A percentile compares a stretch with the other conserved stretches of the same genome.
These are phyloP conservation scores for Trogon melanurus DNA, from an alignment of 2,113 vertebrate genomes.

Conservation along the genomic window DNA sequence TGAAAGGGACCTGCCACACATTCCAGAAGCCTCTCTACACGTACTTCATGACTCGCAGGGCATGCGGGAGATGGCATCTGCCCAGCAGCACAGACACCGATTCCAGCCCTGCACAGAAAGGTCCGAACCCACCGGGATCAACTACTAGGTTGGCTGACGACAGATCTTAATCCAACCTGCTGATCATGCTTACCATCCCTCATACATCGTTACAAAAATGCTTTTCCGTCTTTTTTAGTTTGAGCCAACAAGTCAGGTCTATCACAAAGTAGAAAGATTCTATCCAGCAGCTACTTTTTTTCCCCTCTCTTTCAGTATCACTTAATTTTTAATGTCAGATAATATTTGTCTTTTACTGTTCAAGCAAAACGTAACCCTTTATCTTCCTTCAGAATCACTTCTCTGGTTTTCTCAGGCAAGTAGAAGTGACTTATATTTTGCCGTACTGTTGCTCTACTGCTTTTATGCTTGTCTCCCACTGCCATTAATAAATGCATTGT, in stretches of 20 bases:
- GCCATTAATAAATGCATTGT: background rate
- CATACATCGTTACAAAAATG: background rate
- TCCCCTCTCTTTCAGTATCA: background rate
- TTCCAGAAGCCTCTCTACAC: background rate
- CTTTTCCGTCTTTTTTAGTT: background rate
- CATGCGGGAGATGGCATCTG: accelerated
- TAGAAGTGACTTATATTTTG: background rate
- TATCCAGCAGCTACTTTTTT: background rate
- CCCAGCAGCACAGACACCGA: background rate
- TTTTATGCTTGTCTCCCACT: background rate
- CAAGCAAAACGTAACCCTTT: background rate
- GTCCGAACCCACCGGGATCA: background rate
- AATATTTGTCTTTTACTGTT: background rate
- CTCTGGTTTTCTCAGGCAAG: background rate
- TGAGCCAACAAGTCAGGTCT: background rate
- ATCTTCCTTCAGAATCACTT: background rate
- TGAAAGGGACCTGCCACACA: background rate
- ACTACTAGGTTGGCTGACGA: background rate
- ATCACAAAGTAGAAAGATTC: background rate
- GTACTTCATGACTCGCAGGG: background rate
- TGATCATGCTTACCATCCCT: background rate
- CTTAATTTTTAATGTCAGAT: conserved; percentile 9
- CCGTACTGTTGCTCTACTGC: background rate
- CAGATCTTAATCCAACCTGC: background rate
- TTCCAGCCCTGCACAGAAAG: background rate